phyloP scores from a whole-genome alignment of 2,797 vertebrate species.

The Takifugu rubripes region DNA sequence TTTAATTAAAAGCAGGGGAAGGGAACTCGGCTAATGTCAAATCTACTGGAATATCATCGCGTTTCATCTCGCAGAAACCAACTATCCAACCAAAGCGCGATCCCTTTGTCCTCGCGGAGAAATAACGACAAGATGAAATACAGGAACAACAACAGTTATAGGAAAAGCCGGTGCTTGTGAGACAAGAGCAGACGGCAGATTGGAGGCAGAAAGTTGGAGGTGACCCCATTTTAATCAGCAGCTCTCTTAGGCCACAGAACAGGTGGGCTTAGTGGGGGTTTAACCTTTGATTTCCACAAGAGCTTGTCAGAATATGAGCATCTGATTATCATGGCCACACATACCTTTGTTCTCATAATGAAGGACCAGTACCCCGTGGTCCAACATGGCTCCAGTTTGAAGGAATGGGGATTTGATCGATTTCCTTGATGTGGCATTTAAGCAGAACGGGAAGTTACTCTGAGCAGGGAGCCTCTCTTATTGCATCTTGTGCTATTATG shows the following conservation, averaged over 20 bases:
- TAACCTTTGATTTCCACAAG: constrained; percentile 42
- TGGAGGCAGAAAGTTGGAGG: constrained; percentile 38
- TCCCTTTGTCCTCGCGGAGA: no score
- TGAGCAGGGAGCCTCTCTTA: background rate
- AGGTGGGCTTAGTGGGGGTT: constrained; percentile 43
- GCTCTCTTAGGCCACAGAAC: constrained; percentile 11
- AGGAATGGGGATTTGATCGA: background rate
- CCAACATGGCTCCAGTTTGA: background rate
- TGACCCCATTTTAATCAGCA: constrained; percentile 51
- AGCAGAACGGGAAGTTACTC: no score
- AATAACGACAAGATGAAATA: background rate
- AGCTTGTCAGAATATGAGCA: constrained; percentile 32
- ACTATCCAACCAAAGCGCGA: no score
- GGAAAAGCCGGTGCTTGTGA: background rate
- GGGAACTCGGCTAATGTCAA: no score
- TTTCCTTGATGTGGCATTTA: background rate
- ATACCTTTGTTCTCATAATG: constrained; percentile 22
- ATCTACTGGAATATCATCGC: no score
- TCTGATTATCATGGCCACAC: constrained; percentile 33
- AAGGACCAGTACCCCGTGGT: constrained; percentile 2
- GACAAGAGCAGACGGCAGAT: constrained; percentile 4
- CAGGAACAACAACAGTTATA: background rate
- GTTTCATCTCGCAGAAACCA: no score
- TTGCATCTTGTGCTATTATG: background rate
- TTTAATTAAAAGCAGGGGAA: no score